Conservation (phyloP, 2,797 vertebrate species). For the Amniataba percoides region DNA sequence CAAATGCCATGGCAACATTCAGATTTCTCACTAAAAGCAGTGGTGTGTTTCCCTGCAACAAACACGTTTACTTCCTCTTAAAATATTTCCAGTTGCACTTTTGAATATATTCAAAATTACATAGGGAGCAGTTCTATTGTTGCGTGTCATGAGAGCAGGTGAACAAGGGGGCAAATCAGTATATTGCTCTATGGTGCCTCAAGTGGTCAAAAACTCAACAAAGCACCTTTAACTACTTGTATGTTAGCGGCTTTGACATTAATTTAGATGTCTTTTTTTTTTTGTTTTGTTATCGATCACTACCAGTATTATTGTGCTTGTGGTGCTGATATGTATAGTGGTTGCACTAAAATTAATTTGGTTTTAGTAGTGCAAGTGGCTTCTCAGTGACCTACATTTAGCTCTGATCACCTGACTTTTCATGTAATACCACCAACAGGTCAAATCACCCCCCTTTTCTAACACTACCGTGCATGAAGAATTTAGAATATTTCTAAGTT, state of each 20-base stretch:
- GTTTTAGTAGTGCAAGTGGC: too few species aligned
- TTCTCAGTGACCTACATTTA: too few species aligned
- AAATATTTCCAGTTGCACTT: background rate
- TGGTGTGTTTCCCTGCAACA: background rate
- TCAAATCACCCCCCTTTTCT: background rate
- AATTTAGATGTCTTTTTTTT: background rate
- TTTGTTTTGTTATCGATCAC: too few species aligned
- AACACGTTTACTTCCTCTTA: background rate
- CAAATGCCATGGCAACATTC: background rate
- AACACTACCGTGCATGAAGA: background rate
- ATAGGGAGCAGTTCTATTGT: background rate
- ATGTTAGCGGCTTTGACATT: too few species aligned
- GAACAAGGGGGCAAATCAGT: background rate
- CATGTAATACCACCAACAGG: background rate
- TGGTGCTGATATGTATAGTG: background rate
- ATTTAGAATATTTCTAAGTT: background rate
- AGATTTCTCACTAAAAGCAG: background rate
- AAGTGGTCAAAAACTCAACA: background rate
- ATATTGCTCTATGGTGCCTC: background rate
- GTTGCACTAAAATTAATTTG: background rate
- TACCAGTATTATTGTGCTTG: background rate
- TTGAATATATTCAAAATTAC: background rate
- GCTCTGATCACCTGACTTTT: background rate
- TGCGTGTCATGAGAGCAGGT: background rate
- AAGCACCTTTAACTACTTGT: background rate